phyloP scores from a whole-genome alignment of 1,140 invertebrate species.

The Pararge aegeria region DNA sequence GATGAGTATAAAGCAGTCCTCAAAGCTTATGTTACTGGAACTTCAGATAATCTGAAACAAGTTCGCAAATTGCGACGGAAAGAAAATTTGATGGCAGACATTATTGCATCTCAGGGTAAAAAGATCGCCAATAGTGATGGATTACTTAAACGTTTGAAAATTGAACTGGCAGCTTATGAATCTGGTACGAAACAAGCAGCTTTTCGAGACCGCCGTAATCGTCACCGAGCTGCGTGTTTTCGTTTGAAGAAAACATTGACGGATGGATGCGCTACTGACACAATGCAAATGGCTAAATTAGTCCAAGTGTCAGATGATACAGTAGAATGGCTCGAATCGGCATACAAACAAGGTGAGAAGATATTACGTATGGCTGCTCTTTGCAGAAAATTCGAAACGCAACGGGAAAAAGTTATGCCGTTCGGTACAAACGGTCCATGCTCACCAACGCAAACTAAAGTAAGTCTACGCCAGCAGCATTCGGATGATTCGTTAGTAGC shows the following conservation, averaged over 20 bases:
- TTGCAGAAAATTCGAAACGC: conserved; percentile 81
- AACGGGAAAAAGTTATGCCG: conserved; percentile 79
- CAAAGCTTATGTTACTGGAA: conserved; percentile 55
- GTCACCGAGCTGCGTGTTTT: conserved; percentile 55
- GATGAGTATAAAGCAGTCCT: conserved; percentile 69
- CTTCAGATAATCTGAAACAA: conserved; percentile 66
- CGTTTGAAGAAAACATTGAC: conserved; percentile 54
- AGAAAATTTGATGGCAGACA: conserved; percentile 71
- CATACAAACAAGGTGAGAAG: conserved; percentile 75
- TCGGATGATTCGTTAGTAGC: conserved; percentile 57
- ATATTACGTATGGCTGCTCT: conserved; percentile 76
- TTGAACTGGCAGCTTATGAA: conserved; percentile 63
- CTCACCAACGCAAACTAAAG: conserved; percentile 52
- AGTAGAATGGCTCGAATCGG: conserved; percentile 53
- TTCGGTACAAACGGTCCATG: conserved; percentile 77
- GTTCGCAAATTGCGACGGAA: conserved; percentile 63
- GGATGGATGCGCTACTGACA: conserved; percentile 47
- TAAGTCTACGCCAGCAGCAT: conserved; percentile 36
- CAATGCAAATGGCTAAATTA: conserved; percentile 47
- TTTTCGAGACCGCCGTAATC: conserved; percentile 63
- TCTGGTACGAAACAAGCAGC: conserved; percentile 70
- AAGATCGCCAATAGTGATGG: conserved; percentile 67
- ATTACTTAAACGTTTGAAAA: conserved; percentile 50
- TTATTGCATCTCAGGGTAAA: conserved; percentile 67
- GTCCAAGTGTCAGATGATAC: conserved; percentile 53